Percentiles rank a stretch among this genome's conserved stretches.
Evolutionary conservation across 2,888 invertebrate genomes (phyloP).

Genomic region (Meteorus cinctellus): DNA sequence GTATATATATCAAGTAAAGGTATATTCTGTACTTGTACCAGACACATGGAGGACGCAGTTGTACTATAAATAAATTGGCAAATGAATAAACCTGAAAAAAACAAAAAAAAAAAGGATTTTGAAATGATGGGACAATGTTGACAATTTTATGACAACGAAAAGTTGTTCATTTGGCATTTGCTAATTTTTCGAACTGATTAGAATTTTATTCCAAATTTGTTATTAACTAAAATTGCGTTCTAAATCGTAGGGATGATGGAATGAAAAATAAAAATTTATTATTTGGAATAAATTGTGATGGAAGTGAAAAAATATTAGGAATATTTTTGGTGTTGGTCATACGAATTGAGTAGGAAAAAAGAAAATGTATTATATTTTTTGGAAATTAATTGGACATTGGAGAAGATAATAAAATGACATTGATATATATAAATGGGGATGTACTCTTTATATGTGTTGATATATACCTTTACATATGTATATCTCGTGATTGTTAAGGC

Average conservation of each 20-base stretch:
- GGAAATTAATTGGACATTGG: constrained; percentile 5
- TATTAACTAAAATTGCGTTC: too few relatives aligned
- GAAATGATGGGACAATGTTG: neutral
- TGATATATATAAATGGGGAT: constrained; percentile 9
- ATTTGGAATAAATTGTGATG: too few relatives aligned
- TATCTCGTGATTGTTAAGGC: constrained; percentile 10
- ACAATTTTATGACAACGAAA: neutral
- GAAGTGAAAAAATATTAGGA: too few relatives aligned
- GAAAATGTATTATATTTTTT: neutral
- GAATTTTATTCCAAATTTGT: too few relatives aligned
- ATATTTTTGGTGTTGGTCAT: too few relatives aligned
- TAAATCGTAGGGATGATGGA: too few relatives aligned
- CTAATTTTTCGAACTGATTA: neutral
- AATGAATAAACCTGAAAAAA: neutral
- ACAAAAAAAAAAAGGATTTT: too few relatives aligned
- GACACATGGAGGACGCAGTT: constrained; percentile 21
- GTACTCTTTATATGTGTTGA: neutral
- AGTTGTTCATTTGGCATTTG: neutral
- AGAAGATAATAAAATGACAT: neutral
- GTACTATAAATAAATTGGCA: neutral
- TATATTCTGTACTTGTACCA: neutral
- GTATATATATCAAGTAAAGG: constrained; percentile 4
- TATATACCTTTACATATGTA: neutral
- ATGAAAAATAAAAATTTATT: too few relatives aligned
- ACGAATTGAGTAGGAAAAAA: neutral